Base-by-base conservation (phyloP, 2,888 invertebrate genomes). In the Lasioglossum zephyrum region DNA sequence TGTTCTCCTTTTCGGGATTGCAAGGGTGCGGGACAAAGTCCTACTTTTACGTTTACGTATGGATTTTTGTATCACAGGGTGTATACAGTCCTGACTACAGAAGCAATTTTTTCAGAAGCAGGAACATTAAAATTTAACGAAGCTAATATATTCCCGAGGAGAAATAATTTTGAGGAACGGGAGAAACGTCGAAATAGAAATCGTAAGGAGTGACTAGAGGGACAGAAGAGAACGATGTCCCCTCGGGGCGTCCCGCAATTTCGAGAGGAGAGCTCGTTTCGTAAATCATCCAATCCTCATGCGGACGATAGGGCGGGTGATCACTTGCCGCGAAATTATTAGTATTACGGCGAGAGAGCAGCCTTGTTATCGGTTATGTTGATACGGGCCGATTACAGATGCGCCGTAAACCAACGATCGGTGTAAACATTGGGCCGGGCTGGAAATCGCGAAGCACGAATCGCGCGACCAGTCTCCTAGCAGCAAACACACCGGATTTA, bases 261-360 rank as follows among this genome's bases (percentile, higher is more conserved):
- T 66, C 36, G 39, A 69, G 41, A 69, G 36, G 22, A 39, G 49
- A 73, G 44, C 49, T 49, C 47, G 49, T 73, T 73, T 49, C 73
- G 73, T 73, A 49, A 36, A 49, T 73, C 73, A 47, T 31, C 72
- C 26, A 44, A 41, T 47, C 47, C 47, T 18, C 18, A 57, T 76
- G 44, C 9, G 53, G 31, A 79, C 80, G 39, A 49, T n/a, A 36
- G 18, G 36, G n/a, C 44, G 77, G 78, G 70, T 9, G 86, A 79
- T 88, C 88, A 82, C 75, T 88, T 78, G 85, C 47, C 69, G 85
- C 72, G 88, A 84, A 89, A 90, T 89, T 83, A 89, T 90, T 85
- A 74, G 73, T 80, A 85, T 88, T 90, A 83, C 80, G 44, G 69
- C 47, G 73, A 73, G 47, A 69, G 80, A 69, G 86, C 85, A 85